Evolutionary conservation across 2,888 invertebrate genomes (phyloP), one percentile per base, ranked within the genome.

Genomic region (Philonicus albiceps): DNA sequence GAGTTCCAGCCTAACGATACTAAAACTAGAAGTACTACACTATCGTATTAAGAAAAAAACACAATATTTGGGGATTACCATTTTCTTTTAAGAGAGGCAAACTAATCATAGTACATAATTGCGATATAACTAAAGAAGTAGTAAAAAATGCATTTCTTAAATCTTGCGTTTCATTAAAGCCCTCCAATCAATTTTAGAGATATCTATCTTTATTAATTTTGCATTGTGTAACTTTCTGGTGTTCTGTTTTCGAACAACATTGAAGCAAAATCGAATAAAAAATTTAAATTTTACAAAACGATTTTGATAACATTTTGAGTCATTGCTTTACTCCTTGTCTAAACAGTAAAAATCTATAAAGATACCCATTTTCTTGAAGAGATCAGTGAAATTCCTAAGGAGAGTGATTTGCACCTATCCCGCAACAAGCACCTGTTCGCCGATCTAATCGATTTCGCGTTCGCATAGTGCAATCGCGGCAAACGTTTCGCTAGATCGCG

Each of bases 361-460:
- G 64, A 11, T 11, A 64, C 27, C 27, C 27, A 11, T 27, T 64
- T 27, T 27, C 64, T n/a, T 49, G 4, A 4, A 16, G 6, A n/a
- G 49, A 49, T 16, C 64, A 27, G 40, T 49, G 30, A 43, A 78
- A 78, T 78, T 49, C 49, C 78, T 49, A 4, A 49, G 49, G 49
- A 49, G 27, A 78, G 40, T 78, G 78, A 78, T 78, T 78, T 78
- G 64, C 64, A 11, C 64, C 64, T 64, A 64, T 64, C 64, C 4
- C 3, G 64, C 64, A 64, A 49, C 78, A 78, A 49, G 78, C 78
- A 78, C 78, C 78, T 78, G 78, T 78, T 78, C 13, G 22, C 64
- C 27, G 64, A 64, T 64, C 64, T 64, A 64, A 64, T 64, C 64
- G 64, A 64, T 64, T 27, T 27, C 19, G 22, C 64, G 19, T 19